A percentile compares a stretch with the other conserved stretches of the same genome.
These are phyloP conservation scores for Nanorana parkeri DNA, from an alignment of 2,113 vertebrate genomes.

Conservation along the genomic window DNA sequence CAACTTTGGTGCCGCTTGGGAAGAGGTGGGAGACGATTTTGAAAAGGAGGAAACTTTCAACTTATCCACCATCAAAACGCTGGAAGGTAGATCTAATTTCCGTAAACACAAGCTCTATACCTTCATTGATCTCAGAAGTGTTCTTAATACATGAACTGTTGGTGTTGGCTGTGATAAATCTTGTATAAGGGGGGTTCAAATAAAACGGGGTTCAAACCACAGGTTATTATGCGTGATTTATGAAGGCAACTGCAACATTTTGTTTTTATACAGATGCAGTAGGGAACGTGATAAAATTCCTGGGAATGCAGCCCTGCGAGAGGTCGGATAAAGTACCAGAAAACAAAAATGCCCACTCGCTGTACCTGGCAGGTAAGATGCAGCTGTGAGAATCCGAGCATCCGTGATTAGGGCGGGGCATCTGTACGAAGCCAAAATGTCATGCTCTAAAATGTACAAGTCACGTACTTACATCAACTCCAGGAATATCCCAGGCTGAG, in stretches of 20 bases:
- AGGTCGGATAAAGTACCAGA: constrained; percentile 81
- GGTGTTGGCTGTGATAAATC: too few relatives aligned
- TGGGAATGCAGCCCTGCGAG: constrained; percentile 85
- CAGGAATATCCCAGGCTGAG: too few relatives aligned
- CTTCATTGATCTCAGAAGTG: too few relatives aligned
- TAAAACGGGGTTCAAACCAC: too few relatives aligned
- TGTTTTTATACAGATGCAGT: constrained; percentile 74
- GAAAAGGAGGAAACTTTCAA: constrained; percentile 85
- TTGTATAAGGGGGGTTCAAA: too few relatives aligned
- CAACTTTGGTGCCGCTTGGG: constrained; percentile 83
- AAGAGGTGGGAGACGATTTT: constrained; percentile 80
- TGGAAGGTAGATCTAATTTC: constrained; percentile 72
- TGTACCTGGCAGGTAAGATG: constrained; percentile 78
- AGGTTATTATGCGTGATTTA: too few relatives aligned
- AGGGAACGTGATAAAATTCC: constrained; percentile 79
- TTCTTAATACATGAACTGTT: too few relatives aligned
- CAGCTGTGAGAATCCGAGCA: neutral
- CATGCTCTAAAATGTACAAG: too few relatives aligned
- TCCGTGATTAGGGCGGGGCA: too few relatives aligned
- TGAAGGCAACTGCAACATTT: neutral
- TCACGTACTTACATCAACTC: too few relatives aligned
- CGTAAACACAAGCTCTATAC: too few relatives aligned
- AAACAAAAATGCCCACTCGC: constrained; percentile 78
- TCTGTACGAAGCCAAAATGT: too few relatives aligned
- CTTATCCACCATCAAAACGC: constrained; percentile 78